Evolutionary conservation across 2,113 vertebrate genomes (phyloP).

Genomic region (Athene noctua): DNA sequence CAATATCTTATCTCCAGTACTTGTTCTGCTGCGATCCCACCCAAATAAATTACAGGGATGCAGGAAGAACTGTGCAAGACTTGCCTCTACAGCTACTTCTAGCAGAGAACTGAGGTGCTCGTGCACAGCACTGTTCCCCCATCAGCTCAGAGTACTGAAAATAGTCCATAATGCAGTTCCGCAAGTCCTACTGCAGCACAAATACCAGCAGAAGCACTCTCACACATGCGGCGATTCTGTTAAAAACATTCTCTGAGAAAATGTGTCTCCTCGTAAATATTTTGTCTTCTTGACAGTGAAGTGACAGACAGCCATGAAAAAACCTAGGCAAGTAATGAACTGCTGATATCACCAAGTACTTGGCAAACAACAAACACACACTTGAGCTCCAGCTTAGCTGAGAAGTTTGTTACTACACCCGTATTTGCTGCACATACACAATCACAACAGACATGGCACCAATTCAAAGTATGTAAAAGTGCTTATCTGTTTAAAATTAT

Average conservation of each 20-base stretch:
- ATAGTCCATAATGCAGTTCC: neutral
- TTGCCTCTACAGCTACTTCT: neutral
- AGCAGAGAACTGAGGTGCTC: neutral
- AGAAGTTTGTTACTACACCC: neutral
- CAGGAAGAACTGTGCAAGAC: neutral
- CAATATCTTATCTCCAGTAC: neutral
- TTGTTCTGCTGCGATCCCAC: neutral
- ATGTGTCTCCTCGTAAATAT: neutral
- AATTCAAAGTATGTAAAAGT: neutral
- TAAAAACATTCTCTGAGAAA: neutral
- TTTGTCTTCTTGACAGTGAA: neutral
- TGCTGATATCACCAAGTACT: neutral
- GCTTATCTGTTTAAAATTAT: neutral
- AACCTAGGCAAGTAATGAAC: neutral
- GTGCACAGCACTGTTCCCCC: neutral
- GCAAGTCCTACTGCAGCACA: neutral
- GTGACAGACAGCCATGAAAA: neutral
- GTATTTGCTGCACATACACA: neutral
- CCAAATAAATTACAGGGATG: neutral
- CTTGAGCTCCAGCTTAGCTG: neutral
- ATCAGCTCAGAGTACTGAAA: neutral
- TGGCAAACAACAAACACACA: neutral
- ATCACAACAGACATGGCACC: fast-evolving
- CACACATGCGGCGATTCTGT: fast-evolving
- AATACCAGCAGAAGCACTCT: neutral